These are phyloP conservation scores for Xenus cinereus DNA, from an alignment of 2,113 vertebrate genomes.

Conservation along the genomic window DNA sequence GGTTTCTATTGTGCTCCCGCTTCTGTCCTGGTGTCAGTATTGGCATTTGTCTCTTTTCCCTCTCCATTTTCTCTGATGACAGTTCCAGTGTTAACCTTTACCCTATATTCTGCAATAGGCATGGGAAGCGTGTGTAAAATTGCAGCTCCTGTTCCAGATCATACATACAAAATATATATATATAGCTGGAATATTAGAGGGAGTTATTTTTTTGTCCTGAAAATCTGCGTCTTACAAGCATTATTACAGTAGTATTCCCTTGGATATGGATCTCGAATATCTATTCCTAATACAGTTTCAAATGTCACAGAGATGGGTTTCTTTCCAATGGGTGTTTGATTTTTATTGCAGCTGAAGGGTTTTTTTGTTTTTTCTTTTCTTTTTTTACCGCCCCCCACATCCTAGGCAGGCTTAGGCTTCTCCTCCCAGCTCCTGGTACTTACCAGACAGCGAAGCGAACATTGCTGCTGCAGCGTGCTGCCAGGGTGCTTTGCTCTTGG, in stretches of 20 bases:
- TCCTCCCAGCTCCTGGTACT: background rate
- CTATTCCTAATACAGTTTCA: background rate
- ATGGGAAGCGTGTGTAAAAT: background rate
- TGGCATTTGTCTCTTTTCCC: background rate
- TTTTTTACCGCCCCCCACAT: no score
- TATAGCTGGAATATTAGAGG: background rate
- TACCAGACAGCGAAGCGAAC: background rate
- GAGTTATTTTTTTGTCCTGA: background rate
- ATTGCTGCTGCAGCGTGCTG: background rate
- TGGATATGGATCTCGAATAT: background rate
- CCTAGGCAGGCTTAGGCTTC: background rate
- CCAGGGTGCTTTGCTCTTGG: background rate
- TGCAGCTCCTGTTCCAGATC: background rate
- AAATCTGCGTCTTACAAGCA: background rate
- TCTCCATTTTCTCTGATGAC: background rate
- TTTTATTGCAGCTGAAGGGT: background rate
- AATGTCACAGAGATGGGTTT: background rate
- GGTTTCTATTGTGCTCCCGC: accelerated
- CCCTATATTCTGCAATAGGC: background rate
- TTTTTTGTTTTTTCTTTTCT: background rate
- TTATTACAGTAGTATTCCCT: background rate
- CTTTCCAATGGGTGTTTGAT: background rate
- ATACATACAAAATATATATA: background rate
- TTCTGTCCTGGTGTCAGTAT: background rate
- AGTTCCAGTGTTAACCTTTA: background rate